Base-by-base conservation (phyloP, 2,888 invertebrate genomes). In the Lottia scabra region DNA sequence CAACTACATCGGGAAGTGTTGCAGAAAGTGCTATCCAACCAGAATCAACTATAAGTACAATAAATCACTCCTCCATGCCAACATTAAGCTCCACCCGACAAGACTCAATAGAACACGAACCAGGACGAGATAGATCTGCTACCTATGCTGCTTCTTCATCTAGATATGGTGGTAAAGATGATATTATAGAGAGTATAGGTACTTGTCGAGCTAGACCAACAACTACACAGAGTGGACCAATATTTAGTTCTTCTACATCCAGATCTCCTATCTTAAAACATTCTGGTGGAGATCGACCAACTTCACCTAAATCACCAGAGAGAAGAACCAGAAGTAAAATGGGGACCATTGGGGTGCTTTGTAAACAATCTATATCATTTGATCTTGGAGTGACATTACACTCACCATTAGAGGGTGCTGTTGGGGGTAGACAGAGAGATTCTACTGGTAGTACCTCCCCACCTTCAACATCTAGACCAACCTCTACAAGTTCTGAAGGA, bases 281-380 rank as follows among this genome's bases (percentile, higher is more conserved):
- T 45, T 65, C 67, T 45, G 68, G 19, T 19, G 43, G 62, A 66
- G 63, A 68, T 56, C 69, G 45, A 72, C 63, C 67, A 15, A 67
- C 65, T 62, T 72, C 72, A n/a, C 74, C 74, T 4, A 73, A 64
- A 46, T 5, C 63, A 46, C 75, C 78, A 68, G 81, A 79, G 71
- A 74, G 76, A 16, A 74, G 83, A 72, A 80, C 81, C 23, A 84
- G 83, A 76, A 75, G 75, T 38, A 81, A 79, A 75, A 82, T 80
- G 81, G 87, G 83, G 73, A 87, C 87, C 67, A 83, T 87, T 68
- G 84, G 84, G 66, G 83, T 83, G 46, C 81, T 88, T 46, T 88
- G 87, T 80, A 83, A 85, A 78, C 87, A 88, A 68, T 84, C 86
- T 6, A 83, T 88, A 80, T 83, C 85, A 23, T 85, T 87, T 75